Conservation (phyloP, 2,888 invertebrate genomes). For the Calliphora vomitoria region DNA sequence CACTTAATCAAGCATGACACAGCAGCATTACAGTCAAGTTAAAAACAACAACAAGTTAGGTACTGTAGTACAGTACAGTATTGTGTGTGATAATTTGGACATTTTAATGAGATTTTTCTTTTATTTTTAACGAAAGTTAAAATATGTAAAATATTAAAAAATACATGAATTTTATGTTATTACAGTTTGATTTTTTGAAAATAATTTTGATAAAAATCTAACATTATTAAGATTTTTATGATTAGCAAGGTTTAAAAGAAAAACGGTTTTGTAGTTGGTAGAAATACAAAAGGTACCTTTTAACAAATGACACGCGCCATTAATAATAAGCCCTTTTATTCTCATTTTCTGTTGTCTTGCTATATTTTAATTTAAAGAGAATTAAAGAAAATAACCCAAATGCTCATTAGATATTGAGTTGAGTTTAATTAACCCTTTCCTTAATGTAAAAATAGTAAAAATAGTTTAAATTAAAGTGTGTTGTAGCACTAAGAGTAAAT, state of each 20-base stretch:
- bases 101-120: not conserved
- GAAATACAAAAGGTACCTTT: not conserved
- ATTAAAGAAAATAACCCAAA: not conserved
- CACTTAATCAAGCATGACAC: constrained; percentile 77
- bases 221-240: not conserved
- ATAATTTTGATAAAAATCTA: not conserved
- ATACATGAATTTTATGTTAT: too few relatives aligned
- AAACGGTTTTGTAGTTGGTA: not conserved
- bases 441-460: not conserved
- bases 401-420: not conserved
- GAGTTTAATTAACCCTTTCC: constrained; percentile 7
- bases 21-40: not conserved
- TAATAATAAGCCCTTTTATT: constrained; percentile 76
- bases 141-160: not conserved
- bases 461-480: not conserved
- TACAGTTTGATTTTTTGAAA: not conserved
- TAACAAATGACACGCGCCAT: constrained; percentile 80
- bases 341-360: not conserved
- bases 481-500: not conserved
- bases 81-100: not conserved
- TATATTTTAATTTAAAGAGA: constrained; percentile 4
- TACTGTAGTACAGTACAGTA: not conserved
- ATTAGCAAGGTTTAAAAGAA: not conserved
- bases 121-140: not conserved
- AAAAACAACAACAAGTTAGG: not conserved